phyloP scores from a whole-genome alignment of 2,888 invertebrate species.

The Sarcophaga caerulescens region DNA sequence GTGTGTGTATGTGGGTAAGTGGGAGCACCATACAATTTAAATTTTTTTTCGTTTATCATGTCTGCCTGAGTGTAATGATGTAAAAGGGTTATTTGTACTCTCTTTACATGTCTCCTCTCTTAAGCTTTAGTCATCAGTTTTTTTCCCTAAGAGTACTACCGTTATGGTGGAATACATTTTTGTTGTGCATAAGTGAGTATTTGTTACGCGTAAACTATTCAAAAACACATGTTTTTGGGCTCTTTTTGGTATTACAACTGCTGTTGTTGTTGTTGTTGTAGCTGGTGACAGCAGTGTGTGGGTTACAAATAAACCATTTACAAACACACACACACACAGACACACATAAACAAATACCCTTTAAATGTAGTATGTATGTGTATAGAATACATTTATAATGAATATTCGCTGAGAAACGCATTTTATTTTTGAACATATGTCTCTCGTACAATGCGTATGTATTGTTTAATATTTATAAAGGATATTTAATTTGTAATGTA shows the following conservation, averaged over 20 bases:
- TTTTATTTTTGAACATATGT: constrained; percentile 2
- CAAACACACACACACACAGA: not conserved
- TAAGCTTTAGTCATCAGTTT: not conserved
- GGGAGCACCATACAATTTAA: not conserved
- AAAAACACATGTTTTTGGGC: constrained; percentile 38
- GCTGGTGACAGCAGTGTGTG: not conserved
- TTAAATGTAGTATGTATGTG: not conserved
- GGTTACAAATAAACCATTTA: constrained; percentile 2
- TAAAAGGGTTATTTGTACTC: constrained; percentile 34
- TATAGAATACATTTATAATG: not conserved
- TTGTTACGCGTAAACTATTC: constrained; percentile 47
- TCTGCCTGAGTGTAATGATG: constrained; percentile 27
- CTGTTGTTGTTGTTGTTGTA: not conserved
- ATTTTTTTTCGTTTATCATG: not conserved
- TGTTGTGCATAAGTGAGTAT: not conserved
- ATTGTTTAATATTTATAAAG: not conserved
- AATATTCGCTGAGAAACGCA: constrained; percentile 9
- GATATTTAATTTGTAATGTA: not conserved
- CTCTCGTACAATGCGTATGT: not conserved
- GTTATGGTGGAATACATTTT: not conserved
- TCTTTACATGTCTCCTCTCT: not conserved
- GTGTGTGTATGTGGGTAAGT: constrained; percentile 4
- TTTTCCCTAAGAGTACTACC: constrained; percentile 9
- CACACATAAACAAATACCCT: constrained; percentile 29
- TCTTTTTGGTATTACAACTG: not conserved